Conservation (phyloP, 2,797 vertebrate genomes). For the Taenioides sp. region DNA sequence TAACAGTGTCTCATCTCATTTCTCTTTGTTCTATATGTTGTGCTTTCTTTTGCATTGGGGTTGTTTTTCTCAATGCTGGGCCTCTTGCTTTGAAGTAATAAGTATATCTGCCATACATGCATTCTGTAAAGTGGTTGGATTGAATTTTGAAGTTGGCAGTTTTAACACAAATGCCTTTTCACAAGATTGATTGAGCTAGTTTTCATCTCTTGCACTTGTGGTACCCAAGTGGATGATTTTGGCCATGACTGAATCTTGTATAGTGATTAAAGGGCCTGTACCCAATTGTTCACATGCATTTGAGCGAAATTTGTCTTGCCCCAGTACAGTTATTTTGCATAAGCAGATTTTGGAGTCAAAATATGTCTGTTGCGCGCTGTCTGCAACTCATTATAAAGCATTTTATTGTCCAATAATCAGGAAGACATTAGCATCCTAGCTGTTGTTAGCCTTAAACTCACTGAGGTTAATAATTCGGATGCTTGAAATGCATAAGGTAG, state of each 20-base stretch:
- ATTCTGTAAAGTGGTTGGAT: not conserved
- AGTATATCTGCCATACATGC: not conserved
- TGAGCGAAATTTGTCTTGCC: no score
- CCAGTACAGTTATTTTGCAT: no score
- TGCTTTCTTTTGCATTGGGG: constrained; percentile 63
- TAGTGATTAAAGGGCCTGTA: not conserved
- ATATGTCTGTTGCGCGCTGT: no score
- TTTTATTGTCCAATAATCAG: no score
- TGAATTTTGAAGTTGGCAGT: not conserved
- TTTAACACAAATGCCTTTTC: not conserved
- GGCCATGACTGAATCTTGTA: not conserved
- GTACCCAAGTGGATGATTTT: not conserved
- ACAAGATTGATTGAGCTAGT: not conserved
- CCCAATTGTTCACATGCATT: no score
- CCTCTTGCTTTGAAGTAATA: constrained; percentile 22
- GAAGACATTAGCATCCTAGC: no score
- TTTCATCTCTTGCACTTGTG: not conserved
- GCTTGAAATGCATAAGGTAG: no score
- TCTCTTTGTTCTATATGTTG: constrained; percentile 65
- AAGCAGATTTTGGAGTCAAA: no score
- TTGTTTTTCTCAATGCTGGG: constrained; percentile 55
- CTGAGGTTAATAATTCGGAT: no score
- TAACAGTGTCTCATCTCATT: constrained; percentile 66
- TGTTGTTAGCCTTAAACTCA: no score
- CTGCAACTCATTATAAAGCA: no score